These are phyloP conservation scores for Protobothrops flavoviridis DNA, from an alignment of 2,113 vertebrate species.

Conservation along the genomic window DNA sequence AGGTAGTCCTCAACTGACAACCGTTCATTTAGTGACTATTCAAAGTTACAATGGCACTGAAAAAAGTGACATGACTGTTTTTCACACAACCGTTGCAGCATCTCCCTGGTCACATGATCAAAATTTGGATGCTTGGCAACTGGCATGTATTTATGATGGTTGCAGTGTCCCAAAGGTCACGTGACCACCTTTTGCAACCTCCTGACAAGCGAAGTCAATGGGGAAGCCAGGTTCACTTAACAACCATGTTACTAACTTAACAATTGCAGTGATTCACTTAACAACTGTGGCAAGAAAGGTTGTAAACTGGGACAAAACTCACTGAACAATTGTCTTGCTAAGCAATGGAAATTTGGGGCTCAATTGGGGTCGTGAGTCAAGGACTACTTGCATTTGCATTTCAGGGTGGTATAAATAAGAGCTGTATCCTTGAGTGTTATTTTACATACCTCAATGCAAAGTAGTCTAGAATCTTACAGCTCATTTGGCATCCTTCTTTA, in stretches of 20 bases:
- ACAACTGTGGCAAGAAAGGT: neutral
- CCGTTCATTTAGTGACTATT: neutral
- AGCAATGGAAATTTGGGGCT: neutral
- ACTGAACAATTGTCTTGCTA: neutral
- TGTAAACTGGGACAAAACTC: neutral
- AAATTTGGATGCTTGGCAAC: neutral
- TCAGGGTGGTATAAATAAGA: neutral
- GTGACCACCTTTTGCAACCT: neutral
- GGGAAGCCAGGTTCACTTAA: neutral
- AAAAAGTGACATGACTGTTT: neutral
- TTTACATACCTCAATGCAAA: neutral
- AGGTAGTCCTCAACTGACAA: neutral
- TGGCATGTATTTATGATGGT: neutral
- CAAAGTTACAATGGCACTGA: neutral
- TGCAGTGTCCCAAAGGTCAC: neutral
- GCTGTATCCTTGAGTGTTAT: neutral
- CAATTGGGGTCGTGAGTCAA: neutral
- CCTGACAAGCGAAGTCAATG: neutral
- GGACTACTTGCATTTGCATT: neutral
- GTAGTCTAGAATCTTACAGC: neutral
- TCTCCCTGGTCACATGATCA: neutral
- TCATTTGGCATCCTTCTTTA: neutral
- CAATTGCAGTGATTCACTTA: neutral
- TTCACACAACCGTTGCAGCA: neutral
- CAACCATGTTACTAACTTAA: neutral